Base-by-base conservation (phyloP, 2,113 vertebrate species). In the Phaetusa simplex region DNA sequence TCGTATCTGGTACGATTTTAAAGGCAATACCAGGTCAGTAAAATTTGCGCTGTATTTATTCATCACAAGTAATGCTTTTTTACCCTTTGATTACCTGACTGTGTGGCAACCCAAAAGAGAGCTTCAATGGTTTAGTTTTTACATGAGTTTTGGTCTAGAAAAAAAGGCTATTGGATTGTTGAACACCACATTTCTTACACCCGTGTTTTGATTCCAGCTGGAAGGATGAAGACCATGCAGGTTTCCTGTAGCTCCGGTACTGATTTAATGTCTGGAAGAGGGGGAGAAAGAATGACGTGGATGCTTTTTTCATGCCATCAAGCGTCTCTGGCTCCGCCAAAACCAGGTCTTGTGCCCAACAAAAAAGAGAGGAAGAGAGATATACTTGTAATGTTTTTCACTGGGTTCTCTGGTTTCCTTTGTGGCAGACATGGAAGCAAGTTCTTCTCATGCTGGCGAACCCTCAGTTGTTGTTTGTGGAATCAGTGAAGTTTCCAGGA, bases 261-360 rank as follows among this genome's bases (percentile, higher is more conserved):
- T 50, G 23, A 66, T 73, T 71, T 40, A 52, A 24, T 36, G 42
- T n/a, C 62, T 77, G 40, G 24, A 71, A 34, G 23, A 52, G 9
- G 6, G 3, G 2, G 6, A 6, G 22, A n/a, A 59, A 52, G 34
- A 74, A 55, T 2, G 1, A 47, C 43, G 49, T 0, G 0, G 11
- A 27, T 84, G 1, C 3, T 61, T 67, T 55, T 58, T 91, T 56
- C 19, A 43, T 73, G 19, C 13, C 22, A 34, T 64, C 52, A 38
- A 6, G 27, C 58, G 13, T 86, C 6, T 64, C 30, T 88, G 38
- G 12, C 40, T 62, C 34, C 15, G 27, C 38, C 22, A 72, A 61
- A 88, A 66, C 4, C 16, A 9, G 13, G 11, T 53, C 65, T 61
- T 56, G 11, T 67, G 29, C 32, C 36, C 49, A 69, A 9, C 22